phyloP scores from a whole-genome alignment of 2,113 vertebrate species.

The Vulpes ferrilata region DNA sequence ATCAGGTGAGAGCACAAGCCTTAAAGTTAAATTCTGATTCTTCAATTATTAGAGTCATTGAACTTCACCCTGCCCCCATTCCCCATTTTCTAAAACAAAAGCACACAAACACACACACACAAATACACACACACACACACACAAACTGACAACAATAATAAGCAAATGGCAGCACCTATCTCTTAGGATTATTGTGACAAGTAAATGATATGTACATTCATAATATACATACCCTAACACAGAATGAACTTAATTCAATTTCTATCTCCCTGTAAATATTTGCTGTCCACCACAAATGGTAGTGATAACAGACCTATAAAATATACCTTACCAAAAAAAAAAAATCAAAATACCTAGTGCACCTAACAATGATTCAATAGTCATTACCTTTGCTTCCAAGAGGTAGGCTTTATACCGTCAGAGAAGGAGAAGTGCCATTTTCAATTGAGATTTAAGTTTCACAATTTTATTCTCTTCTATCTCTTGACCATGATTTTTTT shows the following conservation, averaged over 20 bases:
- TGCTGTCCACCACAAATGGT: not conserved
- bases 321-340: not conserved
- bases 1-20: not conserved
- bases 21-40: not conserved
- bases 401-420: not conserved
- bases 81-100: not conserved
- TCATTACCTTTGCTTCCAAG: not conserved
- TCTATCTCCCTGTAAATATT: not conserved
- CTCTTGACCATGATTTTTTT: not conserved
- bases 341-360: conserved; percentile 8
- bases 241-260: not conserved
- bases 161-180: not conserved
- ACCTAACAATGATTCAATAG: not conserved
- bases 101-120: not conserved
- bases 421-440: not conserved
- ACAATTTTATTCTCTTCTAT: not conserved
- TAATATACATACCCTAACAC: not conserved
- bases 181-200: not conserved
- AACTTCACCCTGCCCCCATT: not conserved
- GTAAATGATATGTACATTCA: not conserved
- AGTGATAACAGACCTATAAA: conserved; percentile 1
- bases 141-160: not conserved
- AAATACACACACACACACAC: not conserved
- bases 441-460: not conserved
- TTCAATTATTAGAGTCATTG: not conserved